These are phyloP conservation scores for Nymphalis c-album DNA, from an alignment of 2,888 invertebrate genomes.

Conservation along the genomic window DNA sequence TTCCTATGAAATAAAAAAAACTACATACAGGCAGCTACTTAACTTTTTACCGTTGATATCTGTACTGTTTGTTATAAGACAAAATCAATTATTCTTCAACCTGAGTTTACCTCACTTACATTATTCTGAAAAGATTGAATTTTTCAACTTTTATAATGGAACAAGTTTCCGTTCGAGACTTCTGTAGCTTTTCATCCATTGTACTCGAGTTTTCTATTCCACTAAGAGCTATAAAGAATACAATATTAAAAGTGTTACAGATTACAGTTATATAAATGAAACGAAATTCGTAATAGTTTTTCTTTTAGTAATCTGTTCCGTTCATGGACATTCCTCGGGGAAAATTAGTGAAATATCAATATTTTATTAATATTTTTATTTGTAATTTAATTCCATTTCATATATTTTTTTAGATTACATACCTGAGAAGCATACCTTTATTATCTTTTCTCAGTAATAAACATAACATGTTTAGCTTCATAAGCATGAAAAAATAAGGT, in stretches of 20 bases:
- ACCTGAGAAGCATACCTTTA: too few species aligned
- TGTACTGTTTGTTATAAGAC: not conserved
- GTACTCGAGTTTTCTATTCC: slow-evolving; percentile 20
- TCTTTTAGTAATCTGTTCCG: not conserved
- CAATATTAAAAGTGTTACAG: slow-evolving; percentile 7
- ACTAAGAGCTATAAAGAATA: slow-evolving; percentile 14
- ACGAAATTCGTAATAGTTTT: not conserved
- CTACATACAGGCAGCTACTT: too few species aligned
- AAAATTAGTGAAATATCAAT: not conserved
- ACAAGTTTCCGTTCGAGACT: slow-evolving; percentile 20
- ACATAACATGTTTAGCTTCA: too few species aligned
- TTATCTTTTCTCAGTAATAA: too few species aligned
- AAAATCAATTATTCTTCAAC: not conserved
- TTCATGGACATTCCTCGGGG: not conserved
- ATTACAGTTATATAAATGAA: not conserved
- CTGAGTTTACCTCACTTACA: not conserved
- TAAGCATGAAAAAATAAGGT: too few species aligned
- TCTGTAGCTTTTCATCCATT: slow-evolving; percentile 20
- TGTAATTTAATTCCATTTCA: too few species aligned
- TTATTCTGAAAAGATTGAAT: slow-evolving; percentile 10
- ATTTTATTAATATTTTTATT: too few species aligned
- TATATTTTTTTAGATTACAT: too few species aligned
- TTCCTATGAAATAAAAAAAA: too few species aligned
- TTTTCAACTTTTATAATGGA: slow-evolving; percentile 18
- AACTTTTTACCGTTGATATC: too few species aligned